Conservation (phyloP, 2,797 vertebrate species). For the Spizella passerina region DNA sequence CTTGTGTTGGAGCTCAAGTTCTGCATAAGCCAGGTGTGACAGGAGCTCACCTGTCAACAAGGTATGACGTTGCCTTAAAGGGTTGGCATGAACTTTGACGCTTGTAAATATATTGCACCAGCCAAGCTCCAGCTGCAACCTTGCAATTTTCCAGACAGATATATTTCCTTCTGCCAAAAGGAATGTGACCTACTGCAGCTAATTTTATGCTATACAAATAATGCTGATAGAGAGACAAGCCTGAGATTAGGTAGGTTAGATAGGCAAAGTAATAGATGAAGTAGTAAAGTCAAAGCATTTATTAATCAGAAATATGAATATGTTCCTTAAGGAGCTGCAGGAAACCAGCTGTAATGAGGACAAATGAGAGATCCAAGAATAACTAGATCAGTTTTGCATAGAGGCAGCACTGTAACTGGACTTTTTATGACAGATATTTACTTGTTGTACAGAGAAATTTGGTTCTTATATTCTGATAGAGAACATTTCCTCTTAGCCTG, state of each 20-base stretch:
- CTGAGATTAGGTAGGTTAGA: conserved; percentile 1
- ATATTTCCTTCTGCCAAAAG: conserved; percentile 4
- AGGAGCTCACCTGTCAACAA: not conserved
- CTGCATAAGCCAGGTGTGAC: not conserved
- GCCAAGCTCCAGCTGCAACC: conserved; percentile 8
- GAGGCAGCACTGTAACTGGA: not conserved
- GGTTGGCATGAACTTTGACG: not conserved
- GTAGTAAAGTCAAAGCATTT: not conserved
- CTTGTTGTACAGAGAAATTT: conserved; percentile 15
- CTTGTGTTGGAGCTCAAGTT: fast-evolving
- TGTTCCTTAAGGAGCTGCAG: not conserved
- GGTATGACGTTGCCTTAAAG: not conserved
- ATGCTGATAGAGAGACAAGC: not conserved
- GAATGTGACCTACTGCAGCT: not conserved
- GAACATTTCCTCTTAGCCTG: not conserved
- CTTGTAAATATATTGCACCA: not conserved
- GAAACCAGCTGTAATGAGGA: not conserved
- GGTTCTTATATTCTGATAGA: not conserved
- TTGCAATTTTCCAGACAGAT: conserved; percentile 12
- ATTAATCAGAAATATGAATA: conserved; percentile 16
- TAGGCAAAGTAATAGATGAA: conserved; percentile 18
- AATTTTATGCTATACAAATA: conserved; percentile 15
- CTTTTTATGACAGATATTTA: not conserved
- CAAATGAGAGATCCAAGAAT: not conserved
- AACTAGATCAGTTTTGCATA: not conserved